A percentile compares a stretch with the other conserved stretches of the same genome.
Evolutionary conservation across 2,113 vertebrate species (phyloP).

Genomic region (Cacatua alba): DNA sequence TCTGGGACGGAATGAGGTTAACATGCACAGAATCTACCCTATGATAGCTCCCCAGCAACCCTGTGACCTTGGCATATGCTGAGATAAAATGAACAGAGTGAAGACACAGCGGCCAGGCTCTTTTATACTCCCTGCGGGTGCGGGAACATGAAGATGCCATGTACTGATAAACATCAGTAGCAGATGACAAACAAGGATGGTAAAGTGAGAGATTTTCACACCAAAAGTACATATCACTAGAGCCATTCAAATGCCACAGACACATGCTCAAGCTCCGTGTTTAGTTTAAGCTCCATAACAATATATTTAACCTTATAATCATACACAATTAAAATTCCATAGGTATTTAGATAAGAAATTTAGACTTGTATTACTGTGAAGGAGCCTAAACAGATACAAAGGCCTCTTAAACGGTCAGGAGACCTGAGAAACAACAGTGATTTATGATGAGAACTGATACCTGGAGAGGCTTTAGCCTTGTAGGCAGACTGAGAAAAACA

Average conservation of each 20-base stretch:
- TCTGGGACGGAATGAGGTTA: background rate
- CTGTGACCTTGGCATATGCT: background rate
- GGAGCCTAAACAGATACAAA: background rate
- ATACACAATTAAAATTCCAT: background rate
- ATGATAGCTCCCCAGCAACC: background rate
- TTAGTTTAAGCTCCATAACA: background rate
- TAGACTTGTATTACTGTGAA: background rate
- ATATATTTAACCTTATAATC: background rate
- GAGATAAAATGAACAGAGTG: background rate
- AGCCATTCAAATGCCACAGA: background rate
- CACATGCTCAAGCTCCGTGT: background rate
- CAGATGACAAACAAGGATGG: background rate
- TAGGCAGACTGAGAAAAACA: background rate
- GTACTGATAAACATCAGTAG: background rate
- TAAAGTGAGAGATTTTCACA: background rate
- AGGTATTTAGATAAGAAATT: background rate
- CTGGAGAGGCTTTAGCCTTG: background rate
- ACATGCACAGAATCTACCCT: background rate
- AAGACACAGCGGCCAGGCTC: background rate
- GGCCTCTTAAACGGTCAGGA: background rate
- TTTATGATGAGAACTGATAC: background rate
- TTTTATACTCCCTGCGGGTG: background rate
- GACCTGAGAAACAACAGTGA: background rate
- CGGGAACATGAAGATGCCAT: background rate
- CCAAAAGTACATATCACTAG: background rate